Evolutionary conservation across 2,113 vertebrate species (phyloP), one percentile per base, ranked within the genome.

Genomic region (Abramis brama): DNA sequence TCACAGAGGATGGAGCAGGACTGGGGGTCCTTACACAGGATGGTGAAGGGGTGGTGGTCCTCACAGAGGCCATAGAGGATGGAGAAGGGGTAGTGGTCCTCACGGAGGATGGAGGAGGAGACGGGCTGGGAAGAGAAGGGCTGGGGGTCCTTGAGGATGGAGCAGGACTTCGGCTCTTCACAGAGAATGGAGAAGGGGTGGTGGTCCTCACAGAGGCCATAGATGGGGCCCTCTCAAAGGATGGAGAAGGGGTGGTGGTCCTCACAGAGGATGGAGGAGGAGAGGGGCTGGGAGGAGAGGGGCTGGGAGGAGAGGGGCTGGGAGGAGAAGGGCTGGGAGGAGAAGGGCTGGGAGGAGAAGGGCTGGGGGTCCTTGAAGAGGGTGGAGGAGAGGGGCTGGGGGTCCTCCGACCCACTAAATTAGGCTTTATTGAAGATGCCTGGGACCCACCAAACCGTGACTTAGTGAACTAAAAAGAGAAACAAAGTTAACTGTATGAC

Each of bases 381-480:
- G 75, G 43, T 55, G 75, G 75, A 36, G 50, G 74, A 77, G 47
- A 57, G 10, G 75, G 75, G 52, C 75, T 78, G 75, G 66, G 47
- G 12, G 2, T 83, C 66, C 66, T 71, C 10, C 2, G 11, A 10
- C n/a, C 60, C 7, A n/a, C 66, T 36, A 83, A 36, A 13, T 83
- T 70, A 2, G 66, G 81, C 21, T 83, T 83, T 1, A 70, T 5
- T n/a, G 25, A 36, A 8, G 55, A 23, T 12, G 12, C 6, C 36
- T 83, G 47, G 1, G 62, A 68, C 25, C 82, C 68, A 6, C 27
- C 68, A 83, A 83, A 73, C 17, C 82, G 6, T 71, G 62, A 70
- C 25, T 83, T 71, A 8, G 10, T 71, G 33, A 83, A 83, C 81
- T 73, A 36, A 50, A 50, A 70, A 71, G 25, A 83, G 45, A 71